Percentiles rank a stretch among this genome's conserved stretches.
Conservation (phyloP, 1,140 invertebrate genomes). For the Temnothorax longispinosus region DNA sequence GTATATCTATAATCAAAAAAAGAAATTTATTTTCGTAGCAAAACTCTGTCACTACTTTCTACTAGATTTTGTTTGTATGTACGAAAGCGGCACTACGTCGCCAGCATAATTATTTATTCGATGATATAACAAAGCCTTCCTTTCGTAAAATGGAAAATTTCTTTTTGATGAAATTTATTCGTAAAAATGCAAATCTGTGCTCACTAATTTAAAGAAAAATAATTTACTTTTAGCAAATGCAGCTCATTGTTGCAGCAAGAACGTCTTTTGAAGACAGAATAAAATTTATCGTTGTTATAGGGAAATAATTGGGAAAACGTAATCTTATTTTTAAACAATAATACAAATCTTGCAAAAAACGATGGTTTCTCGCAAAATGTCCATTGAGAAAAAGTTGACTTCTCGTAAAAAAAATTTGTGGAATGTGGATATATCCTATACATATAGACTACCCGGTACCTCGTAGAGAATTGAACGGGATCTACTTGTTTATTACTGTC, state of each 20-base stretch:
- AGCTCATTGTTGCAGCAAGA: background rate
- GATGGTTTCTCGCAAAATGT: background rate
- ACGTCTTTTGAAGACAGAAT: background rate
- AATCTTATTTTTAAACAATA: background rate
- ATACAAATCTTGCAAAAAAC: background rate
- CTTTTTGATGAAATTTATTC: background rate
- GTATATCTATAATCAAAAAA: background rate
- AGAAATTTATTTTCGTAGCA: background rate
- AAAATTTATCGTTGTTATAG: background rate
- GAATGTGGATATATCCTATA: background rate
- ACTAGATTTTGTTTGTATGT: background rate
- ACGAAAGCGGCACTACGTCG: background rate
- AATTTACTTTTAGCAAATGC: background rate
- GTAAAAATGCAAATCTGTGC: background rate
- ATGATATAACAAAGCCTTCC: background rate
- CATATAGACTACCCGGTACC: background rate
- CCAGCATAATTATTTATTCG: background rate
- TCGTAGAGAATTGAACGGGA: background rate
- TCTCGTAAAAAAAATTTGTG: background rate
- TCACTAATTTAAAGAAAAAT: background rate
- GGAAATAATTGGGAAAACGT: background rate
- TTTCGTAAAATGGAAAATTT: background rate
- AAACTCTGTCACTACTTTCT: background rate
- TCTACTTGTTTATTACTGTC: slow-evolving; percentile 35
- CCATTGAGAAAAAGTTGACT: background rate